Evolutionary conservation across 2,797 vertebrate species (phyloP).

Genomic region (Toxotes lorentzi): DNA sequence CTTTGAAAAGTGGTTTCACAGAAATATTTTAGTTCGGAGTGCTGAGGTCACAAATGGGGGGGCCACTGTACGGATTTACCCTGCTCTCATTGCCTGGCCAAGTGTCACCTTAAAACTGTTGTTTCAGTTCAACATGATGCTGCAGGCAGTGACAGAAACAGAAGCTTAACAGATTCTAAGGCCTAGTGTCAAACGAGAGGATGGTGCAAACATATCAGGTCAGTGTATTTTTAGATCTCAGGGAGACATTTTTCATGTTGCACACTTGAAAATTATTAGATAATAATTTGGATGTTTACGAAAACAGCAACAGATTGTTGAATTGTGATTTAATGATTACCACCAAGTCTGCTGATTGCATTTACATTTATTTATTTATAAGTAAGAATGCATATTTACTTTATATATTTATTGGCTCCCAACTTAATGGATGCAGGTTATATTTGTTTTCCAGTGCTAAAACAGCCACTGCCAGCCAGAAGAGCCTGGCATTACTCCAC

Average conservation of each 20-base stretch:
- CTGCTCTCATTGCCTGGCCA: conserved; percentile 29
- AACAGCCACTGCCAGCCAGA: conserved; percentile 17
- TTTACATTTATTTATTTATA: conserved; percentile 37
- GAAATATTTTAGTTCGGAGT: conserved; percentile 32
- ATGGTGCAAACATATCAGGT: conserved; percentile 17
- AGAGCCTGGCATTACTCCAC: conserved; percentile 35
- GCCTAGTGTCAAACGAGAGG: conserved; percentile 31
- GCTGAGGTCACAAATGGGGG: conserved; percentile 48
- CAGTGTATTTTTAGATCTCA: conserved; percentile 11
- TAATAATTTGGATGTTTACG: conserved; percentile 5
- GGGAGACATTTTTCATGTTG: conserved; percentile 4
- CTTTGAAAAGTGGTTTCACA: conserved; percentile 41
- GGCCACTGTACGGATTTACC: conserved; percentile 28
- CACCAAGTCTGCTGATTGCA: neutral
- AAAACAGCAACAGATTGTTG: conserved; percentile 9
- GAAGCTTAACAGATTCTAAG: conserved; percentile 20
- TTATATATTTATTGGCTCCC: neutral
- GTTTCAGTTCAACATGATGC: conserved; percentile 49
- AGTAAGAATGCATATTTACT: conserved; percentile 6
- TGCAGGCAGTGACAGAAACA: conserved; percentile 43
- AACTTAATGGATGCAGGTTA: conserved; percentile 25
- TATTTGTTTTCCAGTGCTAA: conserved; percentile 19
- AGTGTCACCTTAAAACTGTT: conserved; percentile 27
- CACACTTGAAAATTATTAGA: conserved; percentile 1
- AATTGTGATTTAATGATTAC: neutral